phyloP scores from a whole-genome alignment of 2,888 invertebrate species.

The Halictus ligatus region DNA sequence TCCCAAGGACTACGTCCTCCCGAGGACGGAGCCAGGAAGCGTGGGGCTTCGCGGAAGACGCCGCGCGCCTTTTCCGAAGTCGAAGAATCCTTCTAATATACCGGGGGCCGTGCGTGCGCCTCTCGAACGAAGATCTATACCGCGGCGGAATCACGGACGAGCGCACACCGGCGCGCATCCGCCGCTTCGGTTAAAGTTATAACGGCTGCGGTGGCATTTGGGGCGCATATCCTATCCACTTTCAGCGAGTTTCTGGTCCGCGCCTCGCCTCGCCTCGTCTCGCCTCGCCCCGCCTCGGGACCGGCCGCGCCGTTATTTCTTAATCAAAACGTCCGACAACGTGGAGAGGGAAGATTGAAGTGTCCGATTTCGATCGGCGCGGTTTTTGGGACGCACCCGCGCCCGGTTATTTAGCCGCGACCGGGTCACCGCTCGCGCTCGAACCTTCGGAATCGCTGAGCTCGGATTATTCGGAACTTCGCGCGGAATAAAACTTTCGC shows the following conservation, averaged over 20 bases:
- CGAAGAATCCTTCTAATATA: conserved; percentile 54
- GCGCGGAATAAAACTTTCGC: background rate
- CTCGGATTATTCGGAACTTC: background rate
- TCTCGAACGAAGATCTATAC: conserved; percentile 31
- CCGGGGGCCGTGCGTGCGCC: conserved; percentile 20
- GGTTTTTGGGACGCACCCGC: background rate
- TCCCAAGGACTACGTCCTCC: background rate
- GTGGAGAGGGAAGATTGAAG: background rate
- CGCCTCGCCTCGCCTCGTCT: background rate
- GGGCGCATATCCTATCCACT: conserved; percentile 44
- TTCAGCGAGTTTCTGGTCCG: conserved; percentile 43
- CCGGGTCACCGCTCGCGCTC: background rate
- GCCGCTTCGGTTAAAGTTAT: conserved; percentile 47
- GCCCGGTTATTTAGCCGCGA: background rate
- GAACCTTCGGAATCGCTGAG: background rate
- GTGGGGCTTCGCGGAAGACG: conserved; percentile 28
- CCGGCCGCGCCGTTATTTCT: conserved; percentile 32
- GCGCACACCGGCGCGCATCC: conserved; percentile 19
- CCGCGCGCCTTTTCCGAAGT: conserved; percentile 24
- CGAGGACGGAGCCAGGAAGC: background rate
- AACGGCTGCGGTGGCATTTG: conserved; percentile 45
- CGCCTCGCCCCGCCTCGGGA: background rate
- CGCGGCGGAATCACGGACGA: conserved; percentile 24
- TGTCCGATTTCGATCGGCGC: conserved; percentile 10
- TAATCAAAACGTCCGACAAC: conserved; percentile 23